A percentile compares a stretch with the other conserved stretches of the same genome.
Evolutionary conservation across 92 coral and sea anemone species (phyloP).

Genomic region (Porites cylindrica): DNA sequence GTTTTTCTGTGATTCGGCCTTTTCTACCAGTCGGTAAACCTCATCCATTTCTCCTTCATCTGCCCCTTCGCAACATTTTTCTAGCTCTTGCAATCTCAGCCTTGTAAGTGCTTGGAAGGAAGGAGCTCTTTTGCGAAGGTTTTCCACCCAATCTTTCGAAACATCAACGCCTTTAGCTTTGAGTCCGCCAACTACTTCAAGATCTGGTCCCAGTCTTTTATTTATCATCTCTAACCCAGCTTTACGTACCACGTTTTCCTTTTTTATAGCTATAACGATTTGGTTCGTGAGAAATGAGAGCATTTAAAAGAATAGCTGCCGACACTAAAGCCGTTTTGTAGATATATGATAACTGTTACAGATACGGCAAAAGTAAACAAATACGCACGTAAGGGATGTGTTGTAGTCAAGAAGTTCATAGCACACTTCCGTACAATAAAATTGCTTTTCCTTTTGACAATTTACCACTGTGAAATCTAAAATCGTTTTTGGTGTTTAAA

Average conservation of each 20-base stretch:
- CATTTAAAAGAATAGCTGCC: too few relatives aligned
- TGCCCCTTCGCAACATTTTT: slow-evolving; percentile 37
- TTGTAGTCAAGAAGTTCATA: too few relatives aligned
- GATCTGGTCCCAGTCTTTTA: slow-evolving; percentile 35
- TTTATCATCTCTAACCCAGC: slow-evolving; percentile 32
- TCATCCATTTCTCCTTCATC: slow-evolving; percentile 38
- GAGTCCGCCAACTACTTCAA: slow-evolving; percentile 57
- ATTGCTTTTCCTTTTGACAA: too few relatives aligned
- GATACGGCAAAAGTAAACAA: too few relatives aligned
- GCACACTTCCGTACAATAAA: too few relatives aligned
- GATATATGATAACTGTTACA: too few relatives aligned
- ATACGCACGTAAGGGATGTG: too few relatives aligned
- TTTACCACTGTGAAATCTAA: too few relatives aligned
- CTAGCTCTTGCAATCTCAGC: background rate
- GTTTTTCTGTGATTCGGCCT: slow-evolving; percentile 13
- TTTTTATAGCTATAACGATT: too few relatives aligned
- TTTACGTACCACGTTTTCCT: background rate
- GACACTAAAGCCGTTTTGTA: too few relatives aligned
- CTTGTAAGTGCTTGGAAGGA: slow-evolving; percentile 43
- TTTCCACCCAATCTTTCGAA: slow-evolving; percentile 47
- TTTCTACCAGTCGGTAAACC: slow-evolving; percentile 19
- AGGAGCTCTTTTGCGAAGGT: slow-evolving; percentile 28
- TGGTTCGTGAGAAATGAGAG: too few relatives aligned
- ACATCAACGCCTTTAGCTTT: slow-evolving; percentile 30
- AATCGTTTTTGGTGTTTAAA: too few relatives aligned